Evolutionary conservation across 2,113 vertebrate species (phyloP).

Genomic region (Chamaea fasciata): DNA sequence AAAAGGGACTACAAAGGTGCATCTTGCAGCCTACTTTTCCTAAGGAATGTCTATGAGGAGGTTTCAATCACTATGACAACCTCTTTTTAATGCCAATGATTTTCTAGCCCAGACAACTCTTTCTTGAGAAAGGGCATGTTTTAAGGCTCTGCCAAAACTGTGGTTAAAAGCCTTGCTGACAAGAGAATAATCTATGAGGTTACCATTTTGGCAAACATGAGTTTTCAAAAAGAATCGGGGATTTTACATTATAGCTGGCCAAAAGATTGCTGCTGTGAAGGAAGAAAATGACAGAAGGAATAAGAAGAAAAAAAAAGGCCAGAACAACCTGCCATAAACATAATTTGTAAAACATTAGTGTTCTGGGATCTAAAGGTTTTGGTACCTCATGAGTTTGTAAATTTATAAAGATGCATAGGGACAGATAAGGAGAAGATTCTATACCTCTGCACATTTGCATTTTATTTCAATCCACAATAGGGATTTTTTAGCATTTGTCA

Average conservation of each 20-base stretch:
- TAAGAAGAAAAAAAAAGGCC: not conserved
- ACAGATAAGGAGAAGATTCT: not conserved
- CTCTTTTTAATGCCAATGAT: slow-evolving; percentile 66
- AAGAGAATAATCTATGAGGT: slow-evolving; percentile 59
- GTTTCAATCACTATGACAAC: slow-evolving; percentile 77
- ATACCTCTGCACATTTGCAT: not conserved
- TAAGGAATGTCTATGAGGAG: slow-evolving; percentile 66
- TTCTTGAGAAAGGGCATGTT: slow-evolving; percentile 65
- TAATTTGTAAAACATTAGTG: not conserved
- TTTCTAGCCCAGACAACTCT: slow-evolving; percentile 66
- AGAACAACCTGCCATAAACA: not conserved
- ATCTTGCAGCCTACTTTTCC: slow-evolving; percentile 65
- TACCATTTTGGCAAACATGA: slow-evolving; percentile 57
- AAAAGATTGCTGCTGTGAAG: not conserved
- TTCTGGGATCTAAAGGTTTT: not conserved
- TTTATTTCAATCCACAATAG: not conserved
- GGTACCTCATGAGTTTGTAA: not conserved
- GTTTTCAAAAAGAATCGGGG: slow-evolving; percentile 9
- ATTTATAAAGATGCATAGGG: not conserved
- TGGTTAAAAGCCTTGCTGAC: slow-evolving; percentile 55
- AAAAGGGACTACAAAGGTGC: slow-evolving; percentile 70
- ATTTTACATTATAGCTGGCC: not conserved
- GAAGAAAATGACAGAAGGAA: not conserved
- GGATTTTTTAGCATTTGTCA: not conserved
- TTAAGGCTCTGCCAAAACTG: slow-evolving; percentile 56